Conservation (phyloP, 2,888 invertebrate species). For the Parnassius smintheus region DNA sequence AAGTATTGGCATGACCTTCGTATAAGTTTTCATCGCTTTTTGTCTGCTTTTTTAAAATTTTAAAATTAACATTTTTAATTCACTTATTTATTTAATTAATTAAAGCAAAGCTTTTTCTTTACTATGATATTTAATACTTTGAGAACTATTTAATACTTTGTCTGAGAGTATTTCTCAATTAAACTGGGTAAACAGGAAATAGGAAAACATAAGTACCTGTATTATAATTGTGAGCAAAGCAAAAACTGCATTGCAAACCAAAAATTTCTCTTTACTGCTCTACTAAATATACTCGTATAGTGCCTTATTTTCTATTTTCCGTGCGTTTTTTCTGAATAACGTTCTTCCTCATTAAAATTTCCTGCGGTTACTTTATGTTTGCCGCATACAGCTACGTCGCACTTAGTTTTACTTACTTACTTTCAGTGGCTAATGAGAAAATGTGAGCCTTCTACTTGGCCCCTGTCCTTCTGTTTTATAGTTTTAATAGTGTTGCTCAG, state of each 20-base stretch:
- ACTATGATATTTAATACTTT: no score
- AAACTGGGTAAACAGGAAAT: no score
- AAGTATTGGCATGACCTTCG: no score
- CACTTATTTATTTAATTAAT: no score
- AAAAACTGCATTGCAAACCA: not conserved
- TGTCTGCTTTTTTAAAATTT: no score
- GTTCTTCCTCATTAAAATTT: slow-evolving; percentile 26
- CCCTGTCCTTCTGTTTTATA: slow-evolving; percentile 52
- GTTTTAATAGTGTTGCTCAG: slow-evolving; percentile 47
- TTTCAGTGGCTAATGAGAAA: slow-evolving; percentile 65
- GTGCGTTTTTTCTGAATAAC: slow-evolving; percentile 8
- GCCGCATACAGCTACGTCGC: slow-evolving; percentile 29
- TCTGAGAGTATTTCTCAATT: no score
- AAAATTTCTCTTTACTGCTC: slow-evolving; percentile 11
- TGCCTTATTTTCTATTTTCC: slow-evolving; percentile 10
- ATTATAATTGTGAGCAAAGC: no score
- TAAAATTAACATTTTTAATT: no score
- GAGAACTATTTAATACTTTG: no score
- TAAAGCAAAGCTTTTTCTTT: no score
- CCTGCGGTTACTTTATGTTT: slow-evolving; percentile 23
- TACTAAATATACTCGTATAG: not conserved
- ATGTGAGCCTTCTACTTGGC: slow-evolving; percentile 51
- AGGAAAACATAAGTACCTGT: no score
- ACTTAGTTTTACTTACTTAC: slow-evolving; percentile 47
- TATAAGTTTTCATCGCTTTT: no score